Percentiles rank a stretch among this genome's conserved stretches.
phyloP scores from a whole-genome alignment of 2,113 vertebrate species.

The Vulpes vulpes region DNA sequence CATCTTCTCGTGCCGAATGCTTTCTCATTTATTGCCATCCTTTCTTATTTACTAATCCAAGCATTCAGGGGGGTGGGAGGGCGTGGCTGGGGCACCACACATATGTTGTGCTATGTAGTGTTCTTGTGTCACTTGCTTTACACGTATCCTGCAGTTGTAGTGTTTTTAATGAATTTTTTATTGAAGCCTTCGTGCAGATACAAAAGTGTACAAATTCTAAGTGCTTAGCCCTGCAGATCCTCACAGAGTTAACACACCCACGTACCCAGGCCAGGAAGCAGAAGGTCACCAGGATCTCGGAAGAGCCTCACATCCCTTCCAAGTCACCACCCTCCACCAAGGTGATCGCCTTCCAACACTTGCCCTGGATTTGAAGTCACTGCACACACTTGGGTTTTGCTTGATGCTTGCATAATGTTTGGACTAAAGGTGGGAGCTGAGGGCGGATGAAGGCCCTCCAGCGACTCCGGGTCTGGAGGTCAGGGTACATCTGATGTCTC shows the following conservation, averaged over 20 bases:
- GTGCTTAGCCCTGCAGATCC: no score
- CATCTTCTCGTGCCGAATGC: background rate
- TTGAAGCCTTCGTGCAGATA: background rate
- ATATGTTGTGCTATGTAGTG: no score
- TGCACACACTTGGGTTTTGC: background rate
- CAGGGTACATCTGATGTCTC: background rate
- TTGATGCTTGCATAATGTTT: fast-evolving
- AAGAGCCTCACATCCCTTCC: background rate
- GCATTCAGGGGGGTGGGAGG: no score
- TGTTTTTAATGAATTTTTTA: background rate
- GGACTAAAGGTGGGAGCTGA: background rate
- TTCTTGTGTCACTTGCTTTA: background rate
- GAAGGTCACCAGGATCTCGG: background rate
- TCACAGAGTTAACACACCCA: background rate
- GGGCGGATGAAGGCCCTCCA: no score
- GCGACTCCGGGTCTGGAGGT: background rate
- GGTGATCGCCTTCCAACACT: background rate
- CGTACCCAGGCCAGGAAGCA: background rate
- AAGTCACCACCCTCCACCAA: fast-evolving
- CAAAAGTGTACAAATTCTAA: background rate
- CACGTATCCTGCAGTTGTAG: background rate
- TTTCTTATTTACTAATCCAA: background rate
- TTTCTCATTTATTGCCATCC: background rate
- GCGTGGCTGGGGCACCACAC: background rate
- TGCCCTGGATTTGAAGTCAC: background rate